Evolutionary conservation across 2,888 invertebrate species (phyloP), one percentile per base, ranked within the genome.

Genomic region (Trissoscelio sp.): DNA sequence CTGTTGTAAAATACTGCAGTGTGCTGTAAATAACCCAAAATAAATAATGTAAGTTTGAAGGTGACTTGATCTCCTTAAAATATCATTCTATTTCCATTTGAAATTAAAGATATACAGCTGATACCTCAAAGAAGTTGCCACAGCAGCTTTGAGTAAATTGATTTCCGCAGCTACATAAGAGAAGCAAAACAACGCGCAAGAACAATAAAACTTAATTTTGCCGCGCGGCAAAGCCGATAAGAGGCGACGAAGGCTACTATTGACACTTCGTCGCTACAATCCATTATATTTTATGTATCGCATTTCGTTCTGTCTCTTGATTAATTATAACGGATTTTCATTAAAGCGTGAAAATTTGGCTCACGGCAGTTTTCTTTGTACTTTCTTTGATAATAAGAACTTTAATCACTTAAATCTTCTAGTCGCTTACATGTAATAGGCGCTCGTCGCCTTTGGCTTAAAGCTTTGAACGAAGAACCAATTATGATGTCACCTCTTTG

Each of bases 401-500:
- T 72, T 79, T 79, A 82, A 82, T 82, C 75, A 72, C 79, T 79
- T 75, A 82, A 75, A 75, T 82, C 79, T 72, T 60, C 37, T 20
- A 82, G 70, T 79, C 67, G 66, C 77, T 83, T 83, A 78, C 46
- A 55, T 53, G 77, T 70, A 51, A 72, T 64, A 74, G 55, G 64
- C 72, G 77, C 73, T 82, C 42, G 77, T 81, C 77, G 81, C 77
- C 83, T 77, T 58, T 53, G 57, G 69, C 81, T 72, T 48, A 42
- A 57, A 72, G 72, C 79, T 78, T 82, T 83, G 79, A 80, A 74
- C 74, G 77, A 44, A 58, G 77, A 83, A 81, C 81, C 81, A 81
- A 81, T 83, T 83, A 83, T 72, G 77, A 79, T 73, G 79, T 78
- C 77, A 81, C 44, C 46, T 67, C 74, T 79, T 79, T 81, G 79